These are phyloP conservation scores for Grammomys surdaster DNA, from an alignment of 2,113 vertebrate genomes.

Conservation along the genomic window DNA sequence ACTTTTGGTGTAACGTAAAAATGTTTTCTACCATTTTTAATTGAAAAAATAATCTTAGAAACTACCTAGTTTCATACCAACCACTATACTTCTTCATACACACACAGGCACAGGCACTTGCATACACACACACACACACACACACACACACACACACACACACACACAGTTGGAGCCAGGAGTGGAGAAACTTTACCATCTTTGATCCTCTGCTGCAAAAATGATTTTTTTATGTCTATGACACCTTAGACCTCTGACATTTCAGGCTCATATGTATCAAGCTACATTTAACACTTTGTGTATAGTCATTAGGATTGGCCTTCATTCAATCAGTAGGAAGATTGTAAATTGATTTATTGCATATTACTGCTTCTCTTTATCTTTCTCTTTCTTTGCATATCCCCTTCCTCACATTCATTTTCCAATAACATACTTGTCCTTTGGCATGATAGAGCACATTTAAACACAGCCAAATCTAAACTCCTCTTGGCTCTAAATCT, in stretches of 20 bases:
- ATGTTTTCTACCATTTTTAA: constrained; percentile 22
- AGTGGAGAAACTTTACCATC: neutral
- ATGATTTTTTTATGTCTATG: neutral
- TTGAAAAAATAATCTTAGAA: constrained; percentile 49
- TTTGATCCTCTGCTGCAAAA: neutral
- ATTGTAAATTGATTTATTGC: neutral
- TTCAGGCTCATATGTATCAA: neutral
- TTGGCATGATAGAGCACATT: neutral
- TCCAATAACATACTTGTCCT: neutral
- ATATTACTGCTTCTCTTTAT: neutral
- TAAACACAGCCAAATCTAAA: neutral
- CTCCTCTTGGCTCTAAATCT: neutral
- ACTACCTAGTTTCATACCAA: neutral
- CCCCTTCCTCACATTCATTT: accelerated
- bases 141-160: neutral
- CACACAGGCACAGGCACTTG: neutral
- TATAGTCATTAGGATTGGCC: neutral
- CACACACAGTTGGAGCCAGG: neutral
- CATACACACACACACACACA: neutral
- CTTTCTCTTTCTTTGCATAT: neutral
- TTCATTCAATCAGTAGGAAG: neutral
- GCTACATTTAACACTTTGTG: neutral
- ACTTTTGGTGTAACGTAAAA: constrained; percentile 55
- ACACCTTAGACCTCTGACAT: neutral
- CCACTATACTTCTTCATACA: neutral